A percentile compares a stretch with the other conserved stretches of the same genome.
phyloP scores from a whole-genome alignment of 2,797 vertebrate species.

The Pygocentrus nattereri region DNA sequence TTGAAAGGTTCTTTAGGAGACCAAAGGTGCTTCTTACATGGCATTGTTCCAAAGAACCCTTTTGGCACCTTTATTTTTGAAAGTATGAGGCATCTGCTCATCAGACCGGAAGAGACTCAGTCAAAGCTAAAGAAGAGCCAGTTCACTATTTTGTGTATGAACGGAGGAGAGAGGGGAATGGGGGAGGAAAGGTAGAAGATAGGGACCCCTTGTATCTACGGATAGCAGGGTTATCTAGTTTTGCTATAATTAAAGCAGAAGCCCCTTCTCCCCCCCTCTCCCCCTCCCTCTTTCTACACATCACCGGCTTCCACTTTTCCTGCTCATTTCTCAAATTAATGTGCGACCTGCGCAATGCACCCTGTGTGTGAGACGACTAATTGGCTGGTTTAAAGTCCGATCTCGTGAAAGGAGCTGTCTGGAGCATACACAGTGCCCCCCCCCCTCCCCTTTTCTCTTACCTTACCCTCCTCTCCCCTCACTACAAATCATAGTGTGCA shows the following conservation, averaged over 20 bases:
- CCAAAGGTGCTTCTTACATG: neutral
- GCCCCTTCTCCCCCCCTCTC: neutral
- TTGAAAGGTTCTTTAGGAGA: neutral
- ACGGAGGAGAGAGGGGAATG: conserved; percentile 13
- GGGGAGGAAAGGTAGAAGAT: conserved; percentile 33
- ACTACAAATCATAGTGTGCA: conserved; percentile 51
- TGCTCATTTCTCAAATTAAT: conserved; percentile 62
- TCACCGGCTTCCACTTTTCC: conserved; percentile 54
- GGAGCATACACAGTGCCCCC: neutral
- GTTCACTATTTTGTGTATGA: conserved; percentile 43
- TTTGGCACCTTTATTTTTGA: neutral
- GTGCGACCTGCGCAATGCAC: conserved; percentile 58
- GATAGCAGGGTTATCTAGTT: conserved; percentile 47
- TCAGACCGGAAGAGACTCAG: conserved; percentile 51
- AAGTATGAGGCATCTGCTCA: neutral
- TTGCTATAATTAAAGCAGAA: conserved; percentile 53
- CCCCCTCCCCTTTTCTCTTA: neutral
- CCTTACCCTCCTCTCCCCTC: conserved; percentile 18
- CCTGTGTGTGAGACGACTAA: conserved; percentile 59
- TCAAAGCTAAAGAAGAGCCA: conserved; percentile 42
- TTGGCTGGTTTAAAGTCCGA: conserved; percentile 62
- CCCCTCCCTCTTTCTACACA: conserved; percentile 24
- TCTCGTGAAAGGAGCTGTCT: conserved; percentile 56
- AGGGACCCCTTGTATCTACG: conserved; percentile 35
- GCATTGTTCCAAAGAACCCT: neutral